These are phyloP conservation scores for Hemistola chrysoprasaria DNA, from an alignment of 2,888 invertebrate species.

Conservation along the genomic window DNA sequence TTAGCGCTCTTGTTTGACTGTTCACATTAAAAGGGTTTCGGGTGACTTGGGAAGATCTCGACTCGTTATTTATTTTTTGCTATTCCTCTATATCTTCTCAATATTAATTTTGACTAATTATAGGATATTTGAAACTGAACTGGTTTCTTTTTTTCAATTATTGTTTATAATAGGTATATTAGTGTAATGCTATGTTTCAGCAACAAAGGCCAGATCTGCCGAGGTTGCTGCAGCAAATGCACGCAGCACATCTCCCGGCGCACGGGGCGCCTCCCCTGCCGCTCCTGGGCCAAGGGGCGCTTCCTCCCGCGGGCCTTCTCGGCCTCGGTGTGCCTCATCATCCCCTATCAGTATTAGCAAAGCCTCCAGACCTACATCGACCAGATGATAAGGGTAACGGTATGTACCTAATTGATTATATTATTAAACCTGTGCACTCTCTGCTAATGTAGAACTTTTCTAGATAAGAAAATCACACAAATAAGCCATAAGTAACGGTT, in stretches of 20 bases:
- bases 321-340: conserved; percentile 88
- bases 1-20: conserved; percentile 21
- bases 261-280: conserved; percentile 88
- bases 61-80: too few species aligned
- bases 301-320: conserved; percentile 83
- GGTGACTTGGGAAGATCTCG: conserved; percentile 6
- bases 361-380: conserved; percentile 90
- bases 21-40: conserved; percentile 20
- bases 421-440: too few species aligned
- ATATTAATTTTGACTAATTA: too few species aligned
- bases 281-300: conserved; percentile 72
- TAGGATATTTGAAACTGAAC: too few species aligned
- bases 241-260: conserved; percentile 91
- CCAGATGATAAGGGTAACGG: conserved; percentile 90
- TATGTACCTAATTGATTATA: conserved; percentile 56
- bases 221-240: conserved; percentile 94
- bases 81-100: too few species aligned
- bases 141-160: too few species aligned
- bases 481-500: conserved; percentile 47
- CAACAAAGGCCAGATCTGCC: conserved; percentile 94
- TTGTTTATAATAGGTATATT: not conserved
- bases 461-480: conserved; percentile 39
- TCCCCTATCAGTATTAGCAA: conserved; percentile 88
- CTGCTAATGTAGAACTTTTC: too few species aligned
- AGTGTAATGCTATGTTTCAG: conserved; percentile 66